Base-by-base conservation (phyloP, 2,113 vertebrate genomes). In the Corythornis cristatus region DNA sequence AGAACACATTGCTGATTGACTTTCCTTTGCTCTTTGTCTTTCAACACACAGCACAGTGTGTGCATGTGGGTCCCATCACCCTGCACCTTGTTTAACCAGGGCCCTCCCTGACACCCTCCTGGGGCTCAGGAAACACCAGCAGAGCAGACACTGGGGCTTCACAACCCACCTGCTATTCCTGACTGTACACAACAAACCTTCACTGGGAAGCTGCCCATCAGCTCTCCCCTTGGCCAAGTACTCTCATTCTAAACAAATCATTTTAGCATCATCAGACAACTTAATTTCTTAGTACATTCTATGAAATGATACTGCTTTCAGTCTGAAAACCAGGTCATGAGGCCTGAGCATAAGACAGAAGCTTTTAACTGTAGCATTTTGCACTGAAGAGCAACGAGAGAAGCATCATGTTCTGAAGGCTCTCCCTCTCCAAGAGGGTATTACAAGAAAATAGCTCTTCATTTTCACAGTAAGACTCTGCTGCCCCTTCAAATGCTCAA, bases 401-500 rank as follows among this genome's bases (percentile, higher is more conserved):
- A 66, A 83, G 66, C 17, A 18, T 6, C 11, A 1, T 15, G 28
- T 54, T 85, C 29, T 22, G 13, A 74, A 86, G 60, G 56, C 33
- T 50, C 15, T 74, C 31, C 15, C 51, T 54, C 85, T 86, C 60
- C 43, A 37, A 56, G 3, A n/a, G 12, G 9, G 33, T 50, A 62
- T 70, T 70, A 77, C 45, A 67, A 67, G 60, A 88, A 96, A 88
- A 66, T 3, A 71, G 20, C 76, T 51, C 72, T 72, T n/a, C 19
- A 19, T 91, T 86, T 74, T 86, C 85, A 77, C 15, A 9, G 33
- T 83, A 46, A 84, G 70, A 58, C 29, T 85, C 18, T 6, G 53
- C 78, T 35, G 54, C 54, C 60, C 61, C 68, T 93, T 83, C 60
- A 93, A 77, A 93, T 64, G 83, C 77, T 87, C 23, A 75, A 82